phyloP scores from a whole-genome alignment of 2,113 vertebrate species.

The Anguilla japonica region DNA sequence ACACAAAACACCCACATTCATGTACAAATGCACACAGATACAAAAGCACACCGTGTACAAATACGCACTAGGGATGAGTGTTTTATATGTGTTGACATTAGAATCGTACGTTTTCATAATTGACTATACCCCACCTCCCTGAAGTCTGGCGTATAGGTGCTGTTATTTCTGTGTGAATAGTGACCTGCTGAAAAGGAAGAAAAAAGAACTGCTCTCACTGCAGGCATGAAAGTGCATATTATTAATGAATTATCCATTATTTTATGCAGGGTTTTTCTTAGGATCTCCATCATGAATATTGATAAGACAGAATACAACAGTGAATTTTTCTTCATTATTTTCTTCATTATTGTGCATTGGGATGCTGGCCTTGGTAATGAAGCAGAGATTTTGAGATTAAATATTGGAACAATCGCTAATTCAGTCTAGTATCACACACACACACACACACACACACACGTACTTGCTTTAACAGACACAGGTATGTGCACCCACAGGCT shows the following conservation, averaged over 20 bases:
- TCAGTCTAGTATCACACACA: neutral
- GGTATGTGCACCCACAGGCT: neutral
- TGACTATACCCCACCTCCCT: neutral
- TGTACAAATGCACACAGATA: too few species aligned
- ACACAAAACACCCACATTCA: neutral
- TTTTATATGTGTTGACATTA: neutral
- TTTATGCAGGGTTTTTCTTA: neutral
- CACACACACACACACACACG: neutral
- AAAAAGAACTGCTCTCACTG: neutral
- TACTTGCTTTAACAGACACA: neutral
- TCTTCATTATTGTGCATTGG: neutral
- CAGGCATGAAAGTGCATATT: neutral
- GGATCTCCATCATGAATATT: neutral
- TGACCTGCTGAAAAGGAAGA: slow-evolving; percentile 3
- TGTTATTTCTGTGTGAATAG: neutral
- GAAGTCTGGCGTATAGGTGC: neutral
- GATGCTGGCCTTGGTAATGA: neutral
- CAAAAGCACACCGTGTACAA: neutral
- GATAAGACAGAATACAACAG: neutral
- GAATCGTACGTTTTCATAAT: too few species aligned
- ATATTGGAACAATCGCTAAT: neutral
- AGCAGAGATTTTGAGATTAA: neutral
- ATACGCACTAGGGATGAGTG: neutral
- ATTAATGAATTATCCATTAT: neutral
- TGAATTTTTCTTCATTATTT: neutral